Percentiles rank a stretch among this genome's conserved stretches.
These are phyloP conservation scores for Lepidurus arcticus DNA, from an alignment of 1,140 invertebrate species.

Conservation along the genomic window DNA sequence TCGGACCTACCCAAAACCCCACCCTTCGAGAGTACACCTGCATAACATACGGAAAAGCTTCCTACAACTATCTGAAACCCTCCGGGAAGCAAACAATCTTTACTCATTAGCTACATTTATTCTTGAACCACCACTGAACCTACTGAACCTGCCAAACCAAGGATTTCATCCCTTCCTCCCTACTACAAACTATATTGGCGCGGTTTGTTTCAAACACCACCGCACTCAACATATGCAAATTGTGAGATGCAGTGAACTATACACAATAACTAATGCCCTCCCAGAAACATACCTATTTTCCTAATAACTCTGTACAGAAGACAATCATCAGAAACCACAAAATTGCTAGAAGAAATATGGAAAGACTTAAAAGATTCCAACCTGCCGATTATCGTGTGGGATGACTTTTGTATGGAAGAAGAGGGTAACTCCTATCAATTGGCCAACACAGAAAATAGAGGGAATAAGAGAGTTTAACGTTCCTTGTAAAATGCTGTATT, in stretches of 20 bases:
- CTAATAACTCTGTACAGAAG: no score
- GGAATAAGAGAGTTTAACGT: no score
- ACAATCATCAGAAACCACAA: no score
- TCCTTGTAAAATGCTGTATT: no score
- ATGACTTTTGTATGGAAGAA: no score
- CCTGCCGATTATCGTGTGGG: no score
- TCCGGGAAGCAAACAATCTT: neutral
- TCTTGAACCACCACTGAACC: neutral
- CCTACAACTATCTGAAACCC: neutral
- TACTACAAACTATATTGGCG: neutral
- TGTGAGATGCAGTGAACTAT: neutral
- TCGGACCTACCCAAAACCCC: neutral
- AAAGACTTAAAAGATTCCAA: no score
- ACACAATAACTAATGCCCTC: neutral
- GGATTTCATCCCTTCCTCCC: neutral
- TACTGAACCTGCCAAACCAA: neutral
- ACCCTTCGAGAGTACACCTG: neutral
- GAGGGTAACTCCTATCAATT: no score
- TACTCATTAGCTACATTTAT: neutral
- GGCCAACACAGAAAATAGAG: no score
- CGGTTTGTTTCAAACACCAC: neutral
- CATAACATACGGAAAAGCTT: constrained; percentile 12
- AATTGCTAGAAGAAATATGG: no score
- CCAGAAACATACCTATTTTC: no score
- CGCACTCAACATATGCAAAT: neutral